Evolutionary conservation across 2,888 invertebrate species (phyloP).

Genomic region (Cephus rjabovi): DNA sequence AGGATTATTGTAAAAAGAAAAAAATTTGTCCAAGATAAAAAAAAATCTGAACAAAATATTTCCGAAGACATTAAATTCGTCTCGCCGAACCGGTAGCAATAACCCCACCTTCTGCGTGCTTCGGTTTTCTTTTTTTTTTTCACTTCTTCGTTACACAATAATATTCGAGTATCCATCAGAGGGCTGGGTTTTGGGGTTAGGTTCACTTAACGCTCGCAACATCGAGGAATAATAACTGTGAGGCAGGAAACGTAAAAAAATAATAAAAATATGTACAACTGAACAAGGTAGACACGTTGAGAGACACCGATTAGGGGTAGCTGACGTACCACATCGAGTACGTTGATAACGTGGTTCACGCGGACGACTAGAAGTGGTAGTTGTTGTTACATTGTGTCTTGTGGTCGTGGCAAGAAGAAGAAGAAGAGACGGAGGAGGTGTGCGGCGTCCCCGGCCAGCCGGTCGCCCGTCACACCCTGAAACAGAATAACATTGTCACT

Average conservation of each 20-base stretch:
- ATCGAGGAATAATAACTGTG: constrained; percentile 46
- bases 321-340: constrained; percentile 65
- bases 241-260: constrained; percentile 44
- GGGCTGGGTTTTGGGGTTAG: not conserved
- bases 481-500: constrained; percentile 65
- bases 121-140: not conserved
- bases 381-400: constrained; percentile 63
- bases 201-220: constrained; percentile 21
- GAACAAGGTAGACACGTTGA: constrained; percentile 50
- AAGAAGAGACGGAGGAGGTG: constrained; percentile 65
- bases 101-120: not conserved
- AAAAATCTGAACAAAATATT: not conserved
- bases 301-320: constrained; percentile 62
- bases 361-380: constrained; percentile 52
- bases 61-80: not conserved
- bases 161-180: not conserved
- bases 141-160: not conserved
- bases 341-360: constrained; percentile 63
- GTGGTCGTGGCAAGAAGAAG: constrained; percentile 64
- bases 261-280: constrained; percentile 25
- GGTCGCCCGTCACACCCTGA: constrained; percentile 67
- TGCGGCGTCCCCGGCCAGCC: constrained; percentile 67
- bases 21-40: not conserved
- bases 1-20: not conserved
- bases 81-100: not conserved